phyloP scores from a whole-genome alignment of 1,140 invertebrate genomes.

The Leptopilina clavipes region DNA sequence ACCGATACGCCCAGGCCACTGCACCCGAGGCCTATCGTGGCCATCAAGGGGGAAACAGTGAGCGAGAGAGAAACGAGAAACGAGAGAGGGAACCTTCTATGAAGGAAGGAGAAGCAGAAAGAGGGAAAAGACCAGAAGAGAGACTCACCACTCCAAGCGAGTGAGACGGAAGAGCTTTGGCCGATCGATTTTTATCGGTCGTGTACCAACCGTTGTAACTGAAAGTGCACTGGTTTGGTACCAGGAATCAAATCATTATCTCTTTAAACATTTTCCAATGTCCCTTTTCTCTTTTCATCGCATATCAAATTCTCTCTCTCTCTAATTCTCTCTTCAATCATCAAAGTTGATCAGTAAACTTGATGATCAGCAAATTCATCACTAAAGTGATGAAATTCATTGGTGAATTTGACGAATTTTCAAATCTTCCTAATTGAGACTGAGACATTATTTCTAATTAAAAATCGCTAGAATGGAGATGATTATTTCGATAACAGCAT shows the following conservation, averaged over 20 bases:
- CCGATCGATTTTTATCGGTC: slow-evolving; percentile 46
- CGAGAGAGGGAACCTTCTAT: slow-evolving; percentile 38
- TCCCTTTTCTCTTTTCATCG: no score
- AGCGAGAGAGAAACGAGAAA: slow-evolving; percentile 41
- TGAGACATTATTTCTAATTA: no score
- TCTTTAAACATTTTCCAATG: neutral
- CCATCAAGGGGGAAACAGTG: slow-evolving; percentile 38
- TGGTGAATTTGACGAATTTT: no score
- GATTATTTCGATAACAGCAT: no score
- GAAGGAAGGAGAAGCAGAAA: slow-evolving; percentile 38
- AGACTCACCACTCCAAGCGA: slow-evolving; percentile 37
- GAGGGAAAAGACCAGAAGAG: slow-evolving; percentile 38
- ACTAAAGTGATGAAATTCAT: no score
- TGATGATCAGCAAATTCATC: no score
- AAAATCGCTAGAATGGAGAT: no score
- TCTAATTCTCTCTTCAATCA: no score
- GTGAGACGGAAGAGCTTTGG: slow-evolving; percentile 35
- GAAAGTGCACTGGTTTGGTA: slow-evolving; percentile 17
- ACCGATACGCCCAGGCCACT: slow-evolving; percentile 33
- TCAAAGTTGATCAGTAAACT: no score
- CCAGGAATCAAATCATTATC: slow-evolving; percentile 31
- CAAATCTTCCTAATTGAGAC: no score
- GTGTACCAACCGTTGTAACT: slow-evolving; percentile 20
- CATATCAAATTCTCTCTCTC: no score
- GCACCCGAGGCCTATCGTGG: slow-evolving; percentile 30